Evolutionary conservation across 2,113 vertebrate species (phyloP), one percentile per base, ranked within the genome.

Genomic region (Toxotes chatareus): DNA sequence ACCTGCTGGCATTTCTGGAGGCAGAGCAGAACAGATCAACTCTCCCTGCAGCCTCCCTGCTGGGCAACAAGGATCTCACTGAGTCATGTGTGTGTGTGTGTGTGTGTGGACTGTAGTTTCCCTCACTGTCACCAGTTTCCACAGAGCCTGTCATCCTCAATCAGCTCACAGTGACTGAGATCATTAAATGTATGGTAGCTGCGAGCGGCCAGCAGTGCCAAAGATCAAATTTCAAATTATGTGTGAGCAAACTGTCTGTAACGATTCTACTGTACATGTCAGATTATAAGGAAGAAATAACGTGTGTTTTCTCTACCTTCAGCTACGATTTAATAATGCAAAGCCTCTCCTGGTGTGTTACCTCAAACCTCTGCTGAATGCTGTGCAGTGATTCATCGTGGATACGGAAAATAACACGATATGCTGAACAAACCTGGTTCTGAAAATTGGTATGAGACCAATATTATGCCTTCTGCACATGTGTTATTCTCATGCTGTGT

Each of bases 11-110:
- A 88, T 91, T 91, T 83, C 60, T 83, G 73, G 78, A 88, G 82
- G 82, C 75, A 68, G 60, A 83, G 61, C 57, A 65, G 83, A 82
- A 78, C 78, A 84, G 77, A 84, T 86, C 83, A 80, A 31, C 75
- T 70, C 79, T 67, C 70, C 75, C 9, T 46, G 55, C 82, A 81
- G 80, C 76, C 70, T 77, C 67, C 89, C 83, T 53, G 77, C 89
- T 77, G 85, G 72, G 82, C 76, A 85, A 82, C 88, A 88, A 70
- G 85, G 64, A 83, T 89, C 91, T 90, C 85, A 82, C 91, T 87
- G 88, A 86, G 84, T 85, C 83, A 23, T 80, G 60, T 83, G 77
- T 82, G 75, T 88, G 65, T 71, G 44, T 40, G 27, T 76, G 72
- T 83, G 71, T 72, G 63, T 82, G 69, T 46, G 57, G n/a, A 44